Percentiles rank a stretch among this genome's conserved stretches.
These are phyloP conservation scores for Lamellibrachia luymesi DNA, from an alignment of 1,140 invertebrate genomes.

Conservation along the genomic window DNA sequence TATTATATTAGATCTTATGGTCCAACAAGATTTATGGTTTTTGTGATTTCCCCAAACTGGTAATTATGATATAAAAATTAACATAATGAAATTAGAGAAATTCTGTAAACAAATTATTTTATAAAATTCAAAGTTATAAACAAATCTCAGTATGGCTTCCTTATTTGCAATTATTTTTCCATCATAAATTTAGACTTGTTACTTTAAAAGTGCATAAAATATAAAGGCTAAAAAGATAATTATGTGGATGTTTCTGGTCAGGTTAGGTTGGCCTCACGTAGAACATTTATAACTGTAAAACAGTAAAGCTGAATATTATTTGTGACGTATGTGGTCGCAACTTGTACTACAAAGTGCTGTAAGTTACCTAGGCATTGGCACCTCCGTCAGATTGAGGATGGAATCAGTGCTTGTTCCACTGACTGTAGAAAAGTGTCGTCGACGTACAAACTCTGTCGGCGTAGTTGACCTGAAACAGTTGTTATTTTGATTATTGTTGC, in stretches of 20 bases:
- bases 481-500: not conserved
- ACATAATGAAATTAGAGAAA: not conserved
- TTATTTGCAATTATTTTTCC: no score
- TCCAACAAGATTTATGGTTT: not conserved
- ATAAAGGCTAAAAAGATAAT: not conserved
- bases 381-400: conserved; percentile 42
- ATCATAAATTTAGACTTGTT: no score
- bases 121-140: not conserved
- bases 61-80: not conserved
- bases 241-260: not conserved
- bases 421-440: conserved; percentile 46
- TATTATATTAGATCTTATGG: not conserved
- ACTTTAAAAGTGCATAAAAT: no score
- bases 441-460: conserved; percentile 46
- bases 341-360: not conserved
- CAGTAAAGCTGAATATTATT: not conserved
- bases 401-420: conserved; percentile 42
- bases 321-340: not conserved
- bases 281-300: not conserved
- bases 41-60: not conserved
- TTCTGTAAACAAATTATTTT: not conserved
- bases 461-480: conserved; percentile 39
- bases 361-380: conserved; percentile 44
- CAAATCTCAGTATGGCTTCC: no score
- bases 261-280: not conserved